Evolutionary conservation across 2,888 invertebrate species (phyloP), one percentile per base, ranked within the genome.

Genomic region (Acleris holmiana): DNA sequence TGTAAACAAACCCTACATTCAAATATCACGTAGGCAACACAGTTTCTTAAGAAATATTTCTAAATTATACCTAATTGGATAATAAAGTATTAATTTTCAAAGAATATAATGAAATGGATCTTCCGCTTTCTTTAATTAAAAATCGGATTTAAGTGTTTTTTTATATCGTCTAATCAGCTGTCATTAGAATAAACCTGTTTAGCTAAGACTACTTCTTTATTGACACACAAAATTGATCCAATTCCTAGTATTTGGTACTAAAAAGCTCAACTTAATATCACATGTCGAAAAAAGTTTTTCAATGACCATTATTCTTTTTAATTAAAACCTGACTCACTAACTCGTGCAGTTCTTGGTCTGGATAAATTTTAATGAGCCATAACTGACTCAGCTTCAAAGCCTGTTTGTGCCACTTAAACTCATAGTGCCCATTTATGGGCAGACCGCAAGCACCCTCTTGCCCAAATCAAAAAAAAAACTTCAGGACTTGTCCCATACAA

Each of bases 401-500:
- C 41, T 46, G 35, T 63, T 48, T 56, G 23, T 51, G 35, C 19
- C 18, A 46, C 51, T 63, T 18, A 44, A 48, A 48, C 47, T 54
- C 25, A 41, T 21, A 7, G 59, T 64, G 59, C 2, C 64, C 64
- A 59, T 59, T 48, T 64, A 29, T 40, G 59, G 18, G 13, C 44
- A 41, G 44, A 25, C 41, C 47, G 40, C n/a, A 17, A 41, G 18
- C 29, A 47, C 59, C 40, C 21, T 49, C 59, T 19, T 55, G 48
- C 19, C 59, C 2, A 44, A 29, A 18, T 1, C 41, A 60, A 65
- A 60, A 35, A 60, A 65, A 59, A 44, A 54, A 60, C 29, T 65
- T 19, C 49, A 17, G 65, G 59, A 60, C 51, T 54, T 41, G 29
- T 18, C 29, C 60, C 65, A n/a, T 54, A 64, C 59, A 55, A 55